These are phyloP conservation scores for Galaxias olidus DNA, from an alignment of 2,797 vertebrate species.

Conservation along the genomic window DNA sequence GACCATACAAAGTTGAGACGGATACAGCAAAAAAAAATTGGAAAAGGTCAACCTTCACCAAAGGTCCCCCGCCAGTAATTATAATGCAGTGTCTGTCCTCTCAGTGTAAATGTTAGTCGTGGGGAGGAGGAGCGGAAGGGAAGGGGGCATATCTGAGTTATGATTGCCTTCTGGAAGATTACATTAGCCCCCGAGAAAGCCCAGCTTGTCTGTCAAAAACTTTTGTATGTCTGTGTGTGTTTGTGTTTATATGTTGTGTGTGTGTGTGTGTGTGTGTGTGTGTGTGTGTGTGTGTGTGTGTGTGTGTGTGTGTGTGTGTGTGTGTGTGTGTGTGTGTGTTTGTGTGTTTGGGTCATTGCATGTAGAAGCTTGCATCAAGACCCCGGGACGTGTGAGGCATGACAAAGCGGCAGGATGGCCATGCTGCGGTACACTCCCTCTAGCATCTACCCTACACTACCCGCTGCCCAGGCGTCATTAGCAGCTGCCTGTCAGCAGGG, in stretches of 20 bases:
- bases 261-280: conserved; percentile 5
- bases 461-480: conserved; percentile 60
- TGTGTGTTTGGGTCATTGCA: neutral
- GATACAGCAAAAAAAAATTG: neutral
- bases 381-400: conserved; percentile 48
- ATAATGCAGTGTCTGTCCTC: conserved; percentile 11
- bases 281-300: conserved; percentile 1
- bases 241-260: too few relatives aligned
- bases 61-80: conserved; percentile 23
- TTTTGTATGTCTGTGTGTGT: conserved; percentile 13
- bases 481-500: conserved; percentile 69
- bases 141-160: conserved; percentile 15
- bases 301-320: conserved; percentile 5
- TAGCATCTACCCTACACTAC: conserved; percentile 1
- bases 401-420: conserved; percentile 27
- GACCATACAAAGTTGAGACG: neutral
- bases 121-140: conserved; percentile 11
- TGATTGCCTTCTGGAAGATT: conserved; percentile 31
- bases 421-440: conserved; percentile 31
- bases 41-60: conserved; percentile 5
- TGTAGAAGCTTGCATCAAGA: conserved; percentile 13
- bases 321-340: conserved; percentile 5
- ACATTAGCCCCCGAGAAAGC: conserved; percentile 9
- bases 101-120: conserved; percentile 54
- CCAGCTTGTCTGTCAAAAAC: neutral